These are phyloP conservation scores for Epistrophella euchroma DNA, from an alignment of 2,888 invertebrate genomes.

Conservation along the genomic window DNA sequence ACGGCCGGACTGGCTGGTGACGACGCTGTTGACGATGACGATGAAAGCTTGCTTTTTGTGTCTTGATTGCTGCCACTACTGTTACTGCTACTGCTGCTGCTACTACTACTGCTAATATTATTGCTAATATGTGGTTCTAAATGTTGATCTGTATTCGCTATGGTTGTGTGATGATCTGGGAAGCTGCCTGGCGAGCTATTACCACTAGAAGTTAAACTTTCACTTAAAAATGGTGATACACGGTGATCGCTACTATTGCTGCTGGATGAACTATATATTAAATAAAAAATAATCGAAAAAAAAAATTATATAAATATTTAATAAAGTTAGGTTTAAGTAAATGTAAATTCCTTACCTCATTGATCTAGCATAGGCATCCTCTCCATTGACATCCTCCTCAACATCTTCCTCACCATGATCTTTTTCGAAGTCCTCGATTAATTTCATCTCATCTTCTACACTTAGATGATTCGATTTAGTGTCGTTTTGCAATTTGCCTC, in stretches of 20 bases:
- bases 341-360: slow-evolving; percentile 72
- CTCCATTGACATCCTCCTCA: slow-evolving; percentile 69
- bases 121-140: slow-evolving; percentile 70
- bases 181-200: slow-evolving; percentile 82
- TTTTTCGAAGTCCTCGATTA: slow-evolving; percentile 78
- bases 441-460: slow-evolving; percentile 78
- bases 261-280: slow-evolving; percentile 66
- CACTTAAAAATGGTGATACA: slow-evolving; percentile 70
- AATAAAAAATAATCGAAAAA: not conserved
- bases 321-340: not conserved
- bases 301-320: not conserved
- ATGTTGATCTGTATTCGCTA: slow-evolving; percentile 73
- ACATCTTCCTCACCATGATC: slow-evolving; percentile 67
- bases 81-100: slow-evolving; percentile 61
- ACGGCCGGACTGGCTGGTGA: slow-evolving; percentile 70
- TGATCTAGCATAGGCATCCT: slow-evolving; percentile 77
- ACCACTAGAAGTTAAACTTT: slow-evolving; percentile 78
- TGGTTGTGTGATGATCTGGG: slow-evolving; percentile 78
- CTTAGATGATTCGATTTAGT: slow-evolving; percentile 81
- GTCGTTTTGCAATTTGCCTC: slow-evolving; percentile 79
- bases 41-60: slow-evolving; percentile 73
- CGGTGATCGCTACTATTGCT: slow-evolving; percentile 77
- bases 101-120: slow-evolving; percentile 58
- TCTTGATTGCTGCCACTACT: slow-evolving; percentile 65
- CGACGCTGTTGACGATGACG: slow-evolving; percentile 70